These are phyloP conservation scores for Bombus fervidus DNA, from an alignment of 1,140 invertebrate genomes.

Conservation along the genomic window DNA sequence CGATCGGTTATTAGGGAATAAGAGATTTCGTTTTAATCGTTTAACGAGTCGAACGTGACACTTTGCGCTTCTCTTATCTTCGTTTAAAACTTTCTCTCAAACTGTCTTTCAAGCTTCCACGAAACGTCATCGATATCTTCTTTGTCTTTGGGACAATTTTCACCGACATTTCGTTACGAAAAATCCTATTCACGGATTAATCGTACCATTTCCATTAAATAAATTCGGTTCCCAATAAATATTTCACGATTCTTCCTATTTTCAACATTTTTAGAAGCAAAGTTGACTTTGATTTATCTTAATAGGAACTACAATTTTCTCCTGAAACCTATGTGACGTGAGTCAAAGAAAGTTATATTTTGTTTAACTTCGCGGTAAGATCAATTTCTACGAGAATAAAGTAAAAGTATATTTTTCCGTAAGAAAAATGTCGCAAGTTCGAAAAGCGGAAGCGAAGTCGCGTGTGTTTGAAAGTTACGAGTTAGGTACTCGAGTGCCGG, in stretches of 20 bases:
- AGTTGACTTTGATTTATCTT: background rate
- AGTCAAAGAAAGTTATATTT: background rate
- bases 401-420: background rate
- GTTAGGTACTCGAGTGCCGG: background rate
- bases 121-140: background rate
- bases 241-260: too few species aligned
- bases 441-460: background rate
- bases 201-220: background rate
- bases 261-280: too few species aligned
- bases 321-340: background rate
- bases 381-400: background rate
- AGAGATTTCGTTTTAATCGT: background rate
- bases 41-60: background rate
- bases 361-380: background rate
- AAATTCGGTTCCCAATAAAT: too few species aligned
- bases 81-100: background rate
- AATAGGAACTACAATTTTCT: background rate
- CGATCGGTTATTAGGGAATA: background rate
- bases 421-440: slow-evolving; percentile 28
- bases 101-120: background rate
- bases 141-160: background rate
- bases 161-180: background rate
- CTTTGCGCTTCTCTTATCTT: background rate
- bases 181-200: background rate
- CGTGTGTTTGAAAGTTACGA: slow-evolving; percentile 26